Evolutionary conservation across 2,113 vertebrate species (phyloP).

Genomic region (Sorex araneus): DNA sequence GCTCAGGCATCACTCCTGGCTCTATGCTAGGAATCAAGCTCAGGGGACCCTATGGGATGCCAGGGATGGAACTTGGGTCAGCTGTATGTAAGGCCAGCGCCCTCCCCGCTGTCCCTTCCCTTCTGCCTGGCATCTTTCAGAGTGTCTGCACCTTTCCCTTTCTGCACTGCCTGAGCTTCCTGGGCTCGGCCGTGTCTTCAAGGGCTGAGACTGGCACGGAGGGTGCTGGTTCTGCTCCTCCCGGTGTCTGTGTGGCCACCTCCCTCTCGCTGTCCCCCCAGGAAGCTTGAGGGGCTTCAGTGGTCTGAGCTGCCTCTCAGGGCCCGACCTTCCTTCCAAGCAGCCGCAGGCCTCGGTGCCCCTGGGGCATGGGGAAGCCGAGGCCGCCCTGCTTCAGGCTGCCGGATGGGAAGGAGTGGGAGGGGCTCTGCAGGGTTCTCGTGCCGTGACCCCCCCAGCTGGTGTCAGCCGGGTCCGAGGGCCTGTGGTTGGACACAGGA

Average conservation of each 20-base stretch:
- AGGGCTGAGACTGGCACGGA: conserved; percentile 9
- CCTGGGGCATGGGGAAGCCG: neutral
- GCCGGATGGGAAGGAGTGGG: neutral
- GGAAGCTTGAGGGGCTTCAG: neutral
- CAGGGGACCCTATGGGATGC: no score
- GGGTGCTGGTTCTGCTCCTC: neutral
- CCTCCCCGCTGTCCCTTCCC: no score
- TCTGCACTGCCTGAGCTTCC: no score
- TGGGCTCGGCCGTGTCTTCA: neutral
- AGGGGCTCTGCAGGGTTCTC: no score
- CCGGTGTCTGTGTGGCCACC: neutral
- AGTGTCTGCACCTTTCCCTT: neutral
- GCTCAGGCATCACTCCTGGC: no score
- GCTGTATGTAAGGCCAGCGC: no score
- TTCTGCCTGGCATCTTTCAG: neutral
- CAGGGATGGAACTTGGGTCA: no score
- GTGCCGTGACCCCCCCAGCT: no score
- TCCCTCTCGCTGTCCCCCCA: no score
- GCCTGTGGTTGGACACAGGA: neutral
- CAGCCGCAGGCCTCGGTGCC: neutral
- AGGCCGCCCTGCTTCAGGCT: neutral
- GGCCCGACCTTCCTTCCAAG: neutral
- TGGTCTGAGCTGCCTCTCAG: neutral
- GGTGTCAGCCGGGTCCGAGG: neutral
- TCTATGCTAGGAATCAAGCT: no score